Evolutionary conservation across 2,888 invertebrate genomes (phyloP).

Genomic region (Oscheius sp.): DNA sequence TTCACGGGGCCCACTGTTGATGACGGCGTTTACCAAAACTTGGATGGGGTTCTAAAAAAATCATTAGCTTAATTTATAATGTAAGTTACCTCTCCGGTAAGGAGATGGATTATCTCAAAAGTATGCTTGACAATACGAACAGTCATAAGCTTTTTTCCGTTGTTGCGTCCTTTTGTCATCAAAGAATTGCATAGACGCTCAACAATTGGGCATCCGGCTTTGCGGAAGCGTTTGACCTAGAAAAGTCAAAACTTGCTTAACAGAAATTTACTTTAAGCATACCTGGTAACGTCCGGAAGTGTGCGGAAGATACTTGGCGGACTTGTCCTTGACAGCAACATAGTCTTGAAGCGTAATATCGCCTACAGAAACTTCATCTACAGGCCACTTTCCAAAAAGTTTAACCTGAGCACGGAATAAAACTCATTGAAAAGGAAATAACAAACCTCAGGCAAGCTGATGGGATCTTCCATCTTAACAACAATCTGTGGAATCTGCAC

Average conservation of each 20-base stretch:
- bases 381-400: constrained; percentile 91
- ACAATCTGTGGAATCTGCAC: too few relatives aligned
- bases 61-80: too few relatives aligned
- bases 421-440: neutral
- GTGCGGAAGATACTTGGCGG: constrained; percentile 27
- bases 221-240: constrained; percentile 84
- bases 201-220: constrained; percentile 98
- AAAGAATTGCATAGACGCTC: constrained; percentile 91
- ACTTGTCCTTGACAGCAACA: constrained; percentile 22
- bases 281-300: constrained; percentile 21
- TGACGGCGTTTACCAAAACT: constrained; percentile 93
- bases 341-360: constrained; percentile 23
- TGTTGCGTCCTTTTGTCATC: constrained; percentile 99
- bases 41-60: constrained; percentile 77
- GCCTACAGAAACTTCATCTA: constrained; percentile 85
- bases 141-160: constrained; percentile 98
- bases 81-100: constrained; percentile 75
- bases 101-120: constrained; percentile 91
- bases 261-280: neutral
- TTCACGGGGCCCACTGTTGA: constrained; percentile 98
- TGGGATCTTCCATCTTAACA: constrained; percentile 10
- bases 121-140: constrained; percentile 98
- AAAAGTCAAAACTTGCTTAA: constrained; percentile 77
- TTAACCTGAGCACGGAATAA: constrained; percentile 86
- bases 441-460: constrained; percentile 18